Evolutionary conservation across 2,113 vertebrate species (phyloP).

Genomic region (Rhabdomys dilectus): DNA sequence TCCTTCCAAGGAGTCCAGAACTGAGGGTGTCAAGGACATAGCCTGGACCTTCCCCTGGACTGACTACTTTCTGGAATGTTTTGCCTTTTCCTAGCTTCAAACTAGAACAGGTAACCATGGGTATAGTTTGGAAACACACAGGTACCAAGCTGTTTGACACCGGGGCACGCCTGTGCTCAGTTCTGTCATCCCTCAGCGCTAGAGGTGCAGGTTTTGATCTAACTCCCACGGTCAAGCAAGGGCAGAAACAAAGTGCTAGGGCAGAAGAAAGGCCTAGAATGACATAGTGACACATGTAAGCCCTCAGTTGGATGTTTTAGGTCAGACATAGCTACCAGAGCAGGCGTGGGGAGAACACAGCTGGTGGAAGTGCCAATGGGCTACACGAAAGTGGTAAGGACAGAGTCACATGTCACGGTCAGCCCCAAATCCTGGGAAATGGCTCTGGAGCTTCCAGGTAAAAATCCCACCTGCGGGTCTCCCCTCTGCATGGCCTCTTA

Average conservation of each 20-base stretch:
- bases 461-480: not conserved
- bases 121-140: not conserved
- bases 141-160: not conserved
- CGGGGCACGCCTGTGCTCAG: too few species aligned
- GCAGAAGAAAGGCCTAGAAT: not conserved
- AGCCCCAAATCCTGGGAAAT: not conserved
- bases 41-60: not conserved
- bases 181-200: not conserved
- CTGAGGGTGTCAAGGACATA: not conserved
- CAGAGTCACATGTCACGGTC: not conserved
- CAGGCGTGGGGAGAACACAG: not conserved
- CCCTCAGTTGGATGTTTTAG: not conserved
- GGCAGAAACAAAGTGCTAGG: not conserved
- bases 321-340: not conserved
- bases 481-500: not conserved
- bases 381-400: too few species aligned
- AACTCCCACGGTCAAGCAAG: not conserved
- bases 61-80: not conserved
- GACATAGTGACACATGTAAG: not conserved
- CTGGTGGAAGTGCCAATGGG: not conserved
- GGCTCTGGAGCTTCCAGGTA: rapidly evolving
- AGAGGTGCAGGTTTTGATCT: not conserved
- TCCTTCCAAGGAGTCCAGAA: not conserved
- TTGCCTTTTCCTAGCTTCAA: constrained; percentile 10
- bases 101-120: not conserved